A percentile compares a stretch with the other conserved stretches of the same genome.
Evolutionary conservation across 2,113 vertebrate species (phyloP).

Genomic region (Thunnus thynnus): DNA sequence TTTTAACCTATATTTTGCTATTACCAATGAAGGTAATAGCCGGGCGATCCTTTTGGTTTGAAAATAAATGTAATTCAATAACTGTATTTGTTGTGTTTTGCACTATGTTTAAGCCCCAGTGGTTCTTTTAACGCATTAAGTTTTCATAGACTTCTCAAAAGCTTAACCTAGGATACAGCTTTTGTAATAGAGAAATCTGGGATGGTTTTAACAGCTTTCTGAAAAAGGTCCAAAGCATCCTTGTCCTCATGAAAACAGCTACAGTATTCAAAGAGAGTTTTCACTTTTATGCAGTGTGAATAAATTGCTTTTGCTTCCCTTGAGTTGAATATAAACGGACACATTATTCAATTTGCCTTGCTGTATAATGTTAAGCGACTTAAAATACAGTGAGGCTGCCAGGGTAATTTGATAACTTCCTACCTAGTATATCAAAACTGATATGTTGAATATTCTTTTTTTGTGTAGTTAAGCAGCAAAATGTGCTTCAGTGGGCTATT

Average conservation of each 20-base stretch:
- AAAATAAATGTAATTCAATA: background rate
- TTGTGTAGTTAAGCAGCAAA: conserved; percentile 78
- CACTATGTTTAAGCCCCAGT: conserved; percentile 1
- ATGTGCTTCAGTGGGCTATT: conserved; percentile 70
- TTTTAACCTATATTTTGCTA: background rate
- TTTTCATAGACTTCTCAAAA: conserved; percentile 31
- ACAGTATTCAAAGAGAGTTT: conserved; percentile 43
- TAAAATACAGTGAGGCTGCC: conserved; percentile 62
- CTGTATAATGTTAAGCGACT: conserved; percentile 68
- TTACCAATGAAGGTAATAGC: background rate
- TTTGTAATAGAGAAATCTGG: conserved; percentile 32
- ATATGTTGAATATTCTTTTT: conserved; percentile 75
- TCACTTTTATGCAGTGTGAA: conserved; percentile 53
- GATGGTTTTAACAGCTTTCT: conserved; percentile 29
- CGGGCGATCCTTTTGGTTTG: background rate
- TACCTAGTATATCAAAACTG: conserved; percentile 67
- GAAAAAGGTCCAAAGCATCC: conserved; percentile 28
- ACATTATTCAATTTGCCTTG: conserved; percentile 77
- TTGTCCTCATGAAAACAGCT: conserved; percentile 42
- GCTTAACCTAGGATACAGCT: conserved; percentile 4
- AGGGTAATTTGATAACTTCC: conserved; percentile 64
- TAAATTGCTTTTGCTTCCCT: conserved; percentile 64
- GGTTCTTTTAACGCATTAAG: conserved; percentile 12
- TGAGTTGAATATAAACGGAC: conserved; percentile 74
- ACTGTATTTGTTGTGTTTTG: conserved; percentile 8